Evolutionary conservation across 2,888 invertebrate genomes (phyloP), one percentile per base, ranked within the genome.

Genomic region (Papilio protenor): DNA sequence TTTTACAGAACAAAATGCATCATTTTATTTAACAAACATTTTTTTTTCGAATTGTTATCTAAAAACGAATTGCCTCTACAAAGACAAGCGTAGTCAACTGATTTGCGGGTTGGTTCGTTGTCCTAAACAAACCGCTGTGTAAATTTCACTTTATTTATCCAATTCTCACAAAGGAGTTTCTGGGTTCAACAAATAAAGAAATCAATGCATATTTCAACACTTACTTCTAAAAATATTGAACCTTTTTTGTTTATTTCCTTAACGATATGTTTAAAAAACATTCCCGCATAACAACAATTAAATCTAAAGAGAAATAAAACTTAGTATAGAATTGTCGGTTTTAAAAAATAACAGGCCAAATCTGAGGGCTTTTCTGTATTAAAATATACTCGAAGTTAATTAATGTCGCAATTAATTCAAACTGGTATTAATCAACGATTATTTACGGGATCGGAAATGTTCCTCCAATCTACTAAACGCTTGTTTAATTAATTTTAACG

Each of bases 111-210:
- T 77, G 77, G 79, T 81, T 82, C 80, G 80, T 80, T 79, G 82
- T 80, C 81, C 80, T 80, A 79, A 80, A 79, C 72, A 82, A 80
- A 82, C 77, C 73, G 10, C 69, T 55, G 57, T 77, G 73, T 74
- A 69, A 57, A 73, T 77, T 77, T n/a, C 47, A 40, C 70, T 57
- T 74, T 74, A 52, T 57, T 59, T 59, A 71, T 74, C 45, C 74
- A 76, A 76, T 70, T 59, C 52, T 52, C 49, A 74, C 74, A 47
- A 33, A n/a, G 18, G 74, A 27, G 74, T 73, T 45, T 69, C 40
- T 45, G n/a, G 45, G 45, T 69, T 45, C 66, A 69, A 69, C 66
- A 69, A 69, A 69, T 69, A 69, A 69, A 69, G 66, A 69, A 69
- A 69, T 69, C 66, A 69, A 69, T 69, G 66, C 66, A 69, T 45